These are phyloP conservation scores for Sipunculus nudus DNA, from an alignment of 2,888 invertebrate species.

Conservation along the genomic window DNA sequence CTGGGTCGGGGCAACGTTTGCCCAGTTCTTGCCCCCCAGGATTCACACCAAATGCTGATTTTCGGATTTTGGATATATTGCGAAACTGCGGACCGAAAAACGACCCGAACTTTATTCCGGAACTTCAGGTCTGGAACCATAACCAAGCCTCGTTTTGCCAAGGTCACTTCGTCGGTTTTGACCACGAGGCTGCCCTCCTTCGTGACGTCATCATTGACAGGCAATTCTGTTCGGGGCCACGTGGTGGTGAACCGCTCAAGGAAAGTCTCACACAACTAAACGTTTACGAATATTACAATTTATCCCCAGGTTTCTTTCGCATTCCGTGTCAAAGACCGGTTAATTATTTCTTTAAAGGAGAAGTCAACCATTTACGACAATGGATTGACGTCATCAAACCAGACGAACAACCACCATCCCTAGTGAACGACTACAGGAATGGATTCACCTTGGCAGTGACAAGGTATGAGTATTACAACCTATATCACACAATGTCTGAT, in stretches of 20 bases:
- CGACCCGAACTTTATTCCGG: no score
- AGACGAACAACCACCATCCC: background rate
- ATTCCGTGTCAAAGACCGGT: constrained; percentile 31
- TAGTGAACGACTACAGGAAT: background rate
- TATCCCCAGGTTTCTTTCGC: constrained; percentile 43
- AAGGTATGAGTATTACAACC: constrained; percentile 57
- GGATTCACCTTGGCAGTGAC: constrained; percentile 48
- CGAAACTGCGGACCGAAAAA: no score
- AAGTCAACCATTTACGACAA: constrained; percentile 37
- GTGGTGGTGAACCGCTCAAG: constrained; percentile 45
- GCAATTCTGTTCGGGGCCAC: constrained; percentile 16
- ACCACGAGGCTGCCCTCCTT: background rate
- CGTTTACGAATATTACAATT: constrained; percentile 42
- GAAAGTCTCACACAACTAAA: constrained; percentile 47
- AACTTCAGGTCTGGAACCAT: no score
- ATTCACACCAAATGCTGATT: no score
- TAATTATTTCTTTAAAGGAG: constrained; percentile 24
- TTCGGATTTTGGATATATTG: no score
- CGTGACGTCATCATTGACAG: constrained; percentile 5
- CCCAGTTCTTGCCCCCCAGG: no score
- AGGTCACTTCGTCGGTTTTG: no score
- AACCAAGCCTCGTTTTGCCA: no score
- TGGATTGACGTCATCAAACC: constrained; percentile 28
- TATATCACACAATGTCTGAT: constrained; percentile 60
- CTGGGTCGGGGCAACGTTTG: no score